Evolutionary conservation across 1,140 invertebrate species (phyloP).

Genomic region (silkworm (Bombyx mori)): ASM3026992v2 NC_085125.1:8982001-8982500

Average conservation of each 20-base stretch:
- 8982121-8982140: too few species aligned
- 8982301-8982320: constrained; percentile 62
- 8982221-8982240: constrained; percentile 51
- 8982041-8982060: not conserved
- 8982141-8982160: too few species aligned
- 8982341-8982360: constrained; percentile 68
- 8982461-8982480: constrained; percentile 60
- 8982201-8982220: constrained; percentile 33
- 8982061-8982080: too few species aligned
- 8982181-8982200: constrained; percentile 37
- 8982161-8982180: constrained; percentile 23
- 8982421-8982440: constrained; percentile 67
- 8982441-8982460: constrained; percentile 53
- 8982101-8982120: too few species aligned
- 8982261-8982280: constrained; percentile 54
- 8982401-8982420: constrained; percentile 57
- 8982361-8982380: constrained; percentile 67
- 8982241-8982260: constrained; percentile 42
- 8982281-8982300: constrained; percentile 54
- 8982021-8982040: too few species aligned
- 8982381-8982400: constrained; percentile 59
- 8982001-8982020: constrained; percentile 17
- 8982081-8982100: not conserved
- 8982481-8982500: constrained; percentile 45
- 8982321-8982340: constrained; percentile 53